These are phyloP conservation scores for Pristis pectinata DNA, from an alignment of 2,797 vertebrate genomes.

Conservation along the genomic window DNA sequence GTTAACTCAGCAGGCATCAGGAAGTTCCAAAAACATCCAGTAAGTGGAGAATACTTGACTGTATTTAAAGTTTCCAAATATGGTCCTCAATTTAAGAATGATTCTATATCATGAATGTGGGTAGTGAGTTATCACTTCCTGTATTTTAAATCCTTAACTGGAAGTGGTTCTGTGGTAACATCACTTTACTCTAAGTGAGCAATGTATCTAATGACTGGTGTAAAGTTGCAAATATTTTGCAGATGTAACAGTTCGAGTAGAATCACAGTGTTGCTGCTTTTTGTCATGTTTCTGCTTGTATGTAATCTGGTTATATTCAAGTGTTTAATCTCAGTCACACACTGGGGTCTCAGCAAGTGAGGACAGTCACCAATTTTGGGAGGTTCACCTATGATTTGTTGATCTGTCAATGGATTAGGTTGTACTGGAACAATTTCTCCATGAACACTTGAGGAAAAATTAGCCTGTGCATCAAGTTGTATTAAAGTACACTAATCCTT, in stretches of 20 bases:
- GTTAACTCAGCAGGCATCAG: background rate
- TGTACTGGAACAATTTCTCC: background rate
- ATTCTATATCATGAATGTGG: background rate
- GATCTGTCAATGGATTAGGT: background rate
- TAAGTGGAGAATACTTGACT: background rate
- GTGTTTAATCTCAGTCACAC: background rate
- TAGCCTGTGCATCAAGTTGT: background rate
- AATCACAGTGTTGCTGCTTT: background rate
- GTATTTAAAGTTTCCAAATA: background rate
- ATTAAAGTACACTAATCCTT: background rate
- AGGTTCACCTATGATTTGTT: background rate
- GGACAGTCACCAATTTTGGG: background rate
- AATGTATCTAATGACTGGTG: background rate
- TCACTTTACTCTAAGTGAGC: background rate
- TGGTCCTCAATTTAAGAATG: background rate
- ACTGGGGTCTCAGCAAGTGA: background rate
- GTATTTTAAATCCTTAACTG: background rate
- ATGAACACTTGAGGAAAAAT: background rate
- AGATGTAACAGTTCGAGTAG: background rate
- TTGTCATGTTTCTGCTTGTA: background rate
- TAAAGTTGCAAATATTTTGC: slow-evolving; percentile 12
- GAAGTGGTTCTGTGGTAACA: slow-evolving; percentile 8
- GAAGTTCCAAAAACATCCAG: background rate
- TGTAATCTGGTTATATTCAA: background rate
- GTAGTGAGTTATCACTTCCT: background rate